phyloP scores from a whole-genome alignment of 35 echinoderm and acorn worm species.

The Hemicentrotus pulcherrimus region DNA sequence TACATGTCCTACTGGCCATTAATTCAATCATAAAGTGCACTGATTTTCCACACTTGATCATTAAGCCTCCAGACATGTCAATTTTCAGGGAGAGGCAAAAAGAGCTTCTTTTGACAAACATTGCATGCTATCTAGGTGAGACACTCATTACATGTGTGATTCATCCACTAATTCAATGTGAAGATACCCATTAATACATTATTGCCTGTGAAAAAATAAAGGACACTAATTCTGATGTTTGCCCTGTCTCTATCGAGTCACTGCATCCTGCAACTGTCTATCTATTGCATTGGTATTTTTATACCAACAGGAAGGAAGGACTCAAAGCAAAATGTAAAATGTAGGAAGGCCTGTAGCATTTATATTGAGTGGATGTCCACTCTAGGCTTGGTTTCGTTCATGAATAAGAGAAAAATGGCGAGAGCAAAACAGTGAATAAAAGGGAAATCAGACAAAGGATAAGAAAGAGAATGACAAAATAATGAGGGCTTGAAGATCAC shows the following conservation, averaged over 20 bases:
- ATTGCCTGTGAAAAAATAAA: not conserved
- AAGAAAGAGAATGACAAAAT: no score
- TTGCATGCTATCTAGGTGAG: not conserved
- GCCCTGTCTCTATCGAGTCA: not conserved
- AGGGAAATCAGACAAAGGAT: no score
- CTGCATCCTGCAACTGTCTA: not conserved
- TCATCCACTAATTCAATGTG: constrained; percentile 1
- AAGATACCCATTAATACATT: not conserved
- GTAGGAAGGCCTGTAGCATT: no score
- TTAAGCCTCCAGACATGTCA: not conserved
- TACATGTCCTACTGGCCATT: not conserved
- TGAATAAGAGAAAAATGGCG: not conserved
- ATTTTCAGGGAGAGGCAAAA: not conserved
- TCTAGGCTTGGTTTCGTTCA: not conserved
- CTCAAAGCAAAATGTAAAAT: not conserved
- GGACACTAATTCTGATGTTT: not conserved
- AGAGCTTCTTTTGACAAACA: not conserved
- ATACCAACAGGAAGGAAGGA: not conserved
- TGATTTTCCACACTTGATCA: not conserved
- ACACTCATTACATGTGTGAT: not conserved
- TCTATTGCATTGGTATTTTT: not conserved
- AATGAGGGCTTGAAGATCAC: no score
- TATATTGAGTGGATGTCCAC: not conserved
- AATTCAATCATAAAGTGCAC: not conserved
- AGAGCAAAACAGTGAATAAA: no score